phyloP scores from a whole-genome alignment of 2,888 invertebrate genomes.

The Rotaria socialis region DNA sequence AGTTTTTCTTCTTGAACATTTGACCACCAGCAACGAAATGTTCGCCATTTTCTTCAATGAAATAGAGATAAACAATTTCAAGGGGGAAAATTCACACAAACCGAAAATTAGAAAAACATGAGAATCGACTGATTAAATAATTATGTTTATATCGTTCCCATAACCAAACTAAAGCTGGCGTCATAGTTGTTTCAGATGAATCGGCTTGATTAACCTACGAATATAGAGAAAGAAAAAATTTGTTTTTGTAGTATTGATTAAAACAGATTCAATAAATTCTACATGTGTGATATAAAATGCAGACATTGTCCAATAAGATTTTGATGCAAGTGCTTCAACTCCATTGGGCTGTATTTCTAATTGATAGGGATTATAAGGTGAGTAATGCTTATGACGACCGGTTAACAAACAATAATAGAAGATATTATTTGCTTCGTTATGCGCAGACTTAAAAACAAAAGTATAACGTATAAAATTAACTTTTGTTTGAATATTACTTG shows the following conservation, averaged over 20 bases:
- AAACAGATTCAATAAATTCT: background rate
- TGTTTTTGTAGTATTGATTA: background rate
- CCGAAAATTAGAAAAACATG: constrained; percentile 14
- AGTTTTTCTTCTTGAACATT: constrained; percentile 18
- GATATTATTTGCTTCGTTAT: background rate
- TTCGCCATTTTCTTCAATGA: constrained; percentile 25
- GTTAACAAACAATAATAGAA: constrained; percentile 33
- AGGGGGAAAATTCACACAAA: background rate
- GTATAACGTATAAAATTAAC: too few relatives aligned
- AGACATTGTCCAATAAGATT: constrained; percentile 2
- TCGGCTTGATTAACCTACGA: background rate
- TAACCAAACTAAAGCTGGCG: constrained; percentile 19
- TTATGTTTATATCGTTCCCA: constrained; percentile 36
- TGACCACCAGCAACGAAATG: constrained; percentile 24
- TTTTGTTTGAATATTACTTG: background rate
- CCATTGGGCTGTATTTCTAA: background rate
- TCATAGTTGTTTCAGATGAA: background rate
- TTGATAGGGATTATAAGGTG: constrained; percentile 22
- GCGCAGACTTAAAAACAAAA: background rate
- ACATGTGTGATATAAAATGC: constrained; percentile 17
- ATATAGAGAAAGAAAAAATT: background rate
- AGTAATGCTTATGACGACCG: constrained; percentile 30
- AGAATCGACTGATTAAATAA: background rate
- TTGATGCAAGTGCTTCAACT: background rate
- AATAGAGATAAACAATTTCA: too few relatives aligned